phyloP scores from a whole-genome alignment of 2,888 invertebrate genomes.

The Hydriomena furcata region DNA sequence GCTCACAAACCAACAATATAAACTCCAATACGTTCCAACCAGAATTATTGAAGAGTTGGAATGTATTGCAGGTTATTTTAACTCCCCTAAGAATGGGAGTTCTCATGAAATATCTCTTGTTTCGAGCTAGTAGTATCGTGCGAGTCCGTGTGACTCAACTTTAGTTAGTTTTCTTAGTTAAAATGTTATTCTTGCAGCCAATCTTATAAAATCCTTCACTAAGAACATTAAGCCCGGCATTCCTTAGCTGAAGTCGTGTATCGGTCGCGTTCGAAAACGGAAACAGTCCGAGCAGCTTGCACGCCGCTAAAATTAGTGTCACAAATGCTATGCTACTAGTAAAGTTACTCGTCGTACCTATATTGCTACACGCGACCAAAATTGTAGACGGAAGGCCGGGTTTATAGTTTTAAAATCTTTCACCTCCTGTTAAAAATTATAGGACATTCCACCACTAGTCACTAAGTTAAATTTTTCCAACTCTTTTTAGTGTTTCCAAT shows the following conservation, averaged over 20 bases:
- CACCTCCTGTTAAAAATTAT: constrained; percentile 15
- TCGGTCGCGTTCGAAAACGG: too few relatives aligned
- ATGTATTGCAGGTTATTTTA: too few relatives aligned
- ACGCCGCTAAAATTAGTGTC: too few relatives aligned
- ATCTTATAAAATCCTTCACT: neutral
- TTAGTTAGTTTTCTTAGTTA: constrained; percentile 8
- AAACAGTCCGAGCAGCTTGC: too few relatives aligned
- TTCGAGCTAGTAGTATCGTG: constrained; percentile 1
- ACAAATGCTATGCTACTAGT: too few relatives aligned
- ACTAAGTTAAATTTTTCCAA: constrained; percentile 26
- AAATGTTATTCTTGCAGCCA: constrained; percentile 6
- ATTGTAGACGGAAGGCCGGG: too few relatives aligned
- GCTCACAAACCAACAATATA: neutral
- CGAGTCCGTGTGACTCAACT: constrained; percentile 6
- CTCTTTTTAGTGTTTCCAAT: constrained; percentile 16
- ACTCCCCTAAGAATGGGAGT: constrained; percentile 5
- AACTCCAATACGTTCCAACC: constrained; percentile 3
- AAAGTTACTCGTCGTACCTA: too few relatives aligned
- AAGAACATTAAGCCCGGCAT: neutral
- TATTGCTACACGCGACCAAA: too few relatives aligned
- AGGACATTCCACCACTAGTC: constrained; percentile 31
- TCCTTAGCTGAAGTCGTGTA: neutral
- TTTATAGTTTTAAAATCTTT: constrained; percentile 10
- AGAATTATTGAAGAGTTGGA: too few relatives aligned
- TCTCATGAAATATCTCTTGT: neutral